These are phyloP conservation scores for Congeria kusceri DNA, from an alignment of 2,888 invertebrate species.

Conservation along the genomic window DNA sequence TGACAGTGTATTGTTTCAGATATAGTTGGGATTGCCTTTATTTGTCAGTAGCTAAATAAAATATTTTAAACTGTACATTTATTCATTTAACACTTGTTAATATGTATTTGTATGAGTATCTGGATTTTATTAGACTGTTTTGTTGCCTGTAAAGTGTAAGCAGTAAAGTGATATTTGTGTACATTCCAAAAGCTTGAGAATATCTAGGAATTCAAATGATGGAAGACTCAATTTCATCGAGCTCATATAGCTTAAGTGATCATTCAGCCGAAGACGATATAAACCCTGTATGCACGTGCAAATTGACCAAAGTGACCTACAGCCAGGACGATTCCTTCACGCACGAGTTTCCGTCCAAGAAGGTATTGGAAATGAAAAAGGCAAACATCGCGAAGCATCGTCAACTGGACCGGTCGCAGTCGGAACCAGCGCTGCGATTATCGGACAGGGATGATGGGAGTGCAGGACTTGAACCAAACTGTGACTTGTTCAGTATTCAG, in stretches of 20 bases:
- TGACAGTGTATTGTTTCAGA: too few relatives aligned
- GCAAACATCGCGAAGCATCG: slow-evolving; percentile 8
- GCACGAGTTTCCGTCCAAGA: neutral
- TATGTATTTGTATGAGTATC: too few relatives aligned
- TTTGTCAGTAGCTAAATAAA: too few relatives aligned
- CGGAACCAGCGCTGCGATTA: slow-evolving; percentile 43
- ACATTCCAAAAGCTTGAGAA: too few relatives aligned
- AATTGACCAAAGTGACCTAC: slow-evolving; percentile 45
- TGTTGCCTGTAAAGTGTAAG: too few relatives aligned
- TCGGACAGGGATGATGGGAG: slow-evolving; percentile 40
- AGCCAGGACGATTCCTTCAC: slow-evolving; percentile 14
- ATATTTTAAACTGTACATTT: too few relatives aligned
- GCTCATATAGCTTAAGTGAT: slow-evolving; percentile 61
- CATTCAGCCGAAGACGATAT: slow-evolving; percentile 45
- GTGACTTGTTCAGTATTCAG: slow-evolving; percentile 74
- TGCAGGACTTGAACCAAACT: slow-evolving; percentile 60
- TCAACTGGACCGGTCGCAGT: slow-evolving; percentile 40
- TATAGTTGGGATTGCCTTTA: too few relatives aligned
- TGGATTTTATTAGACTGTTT: too few relatives aligned
- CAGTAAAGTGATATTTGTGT: too few relatives aligned
- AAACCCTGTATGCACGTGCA: slow-evolving; percentile 46
- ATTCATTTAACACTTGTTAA: too few relatives aligned
- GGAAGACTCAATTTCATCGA: slow-evolving; percentile 46
- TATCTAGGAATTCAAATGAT: slow-evolving; percentile 7
- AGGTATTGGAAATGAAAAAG: neutral